Conservation (phyloP, 2,888 invertebrate genomes). For the Pseudoips prasinana region DNA sequence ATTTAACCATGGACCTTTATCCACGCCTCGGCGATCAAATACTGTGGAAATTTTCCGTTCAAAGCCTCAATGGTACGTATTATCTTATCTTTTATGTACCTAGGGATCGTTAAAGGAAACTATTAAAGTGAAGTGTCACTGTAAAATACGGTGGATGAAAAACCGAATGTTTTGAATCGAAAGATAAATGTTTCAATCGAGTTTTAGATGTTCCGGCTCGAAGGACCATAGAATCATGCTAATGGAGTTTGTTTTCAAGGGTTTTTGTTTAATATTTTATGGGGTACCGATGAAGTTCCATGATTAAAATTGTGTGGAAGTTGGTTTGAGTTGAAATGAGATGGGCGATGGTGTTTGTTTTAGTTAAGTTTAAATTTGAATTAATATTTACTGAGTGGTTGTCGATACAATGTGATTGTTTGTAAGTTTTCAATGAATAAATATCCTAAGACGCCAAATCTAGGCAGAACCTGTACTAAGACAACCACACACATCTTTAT, state of each 20-base stretch:
- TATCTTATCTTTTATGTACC: constrained; percentile 46
- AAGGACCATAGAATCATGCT: constrained; percentile 23
- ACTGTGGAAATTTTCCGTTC: constrained; percentile 35
- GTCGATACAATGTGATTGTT: no score
- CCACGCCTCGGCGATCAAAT: constrained; percentile 41
- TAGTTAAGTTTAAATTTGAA: not conserved
- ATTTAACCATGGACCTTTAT: constrained; percentile 34
- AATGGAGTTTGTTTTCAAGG: constrained; percentile 27
- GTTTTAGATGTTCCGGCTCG: constrained; percentile 29
- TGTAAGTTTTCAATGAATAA: no score
- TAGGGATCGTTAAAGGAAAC: constrained; percentile 39
- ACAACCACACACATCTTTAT: no score
- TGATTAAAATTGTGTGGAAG: constrained; percentile 25
- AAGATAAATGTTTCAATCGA: constrained; percentile 37
- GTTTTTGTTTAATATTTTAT: constrained; percentile 31
- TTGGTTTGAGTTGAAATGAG: constrained; percentile 20
- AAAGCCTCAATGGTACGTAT: constrained; percentile 34
- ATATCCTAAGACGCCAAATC: no score
- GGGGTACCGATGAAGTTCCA: constrained; percentile 22
- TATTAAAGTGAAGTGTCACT: constrained; percentile 42
- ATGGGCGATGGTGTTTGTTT: constrained; percentile 10
- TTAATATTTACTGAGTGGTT: constrained; percentile 7
- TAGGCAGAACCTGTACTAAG: no score
- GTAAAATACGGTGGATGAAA: constrained; percentile 36
- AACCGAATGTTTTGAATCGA: constrained; percentile 27